Evolutionary conservation across 2,113 vertebrate genomes (phyloP).

Genomic region (Fulica atra): DNA sequence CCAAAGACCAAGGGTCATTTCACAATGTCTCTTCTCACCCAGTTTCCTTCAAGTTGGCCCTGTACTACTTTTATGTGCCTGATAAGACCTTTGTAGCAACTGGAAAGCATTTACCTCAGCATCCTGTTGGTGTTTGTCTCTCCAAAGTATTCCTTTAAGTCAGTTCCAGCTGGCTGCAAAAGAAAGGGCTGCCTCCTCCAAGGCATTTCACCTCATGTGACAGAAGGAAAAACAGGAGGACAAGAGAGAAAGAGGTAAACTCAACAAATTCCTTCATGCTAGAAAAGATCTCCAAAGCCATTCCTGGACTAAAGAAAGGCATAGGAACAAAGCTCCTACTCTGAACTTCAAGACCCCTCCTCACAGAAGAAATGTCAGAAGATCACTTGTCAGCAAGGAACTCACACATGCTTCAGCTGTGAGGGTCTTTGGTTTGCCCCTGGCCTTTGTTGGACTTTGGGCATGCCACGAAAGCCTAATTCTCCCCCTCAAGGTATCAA

Average conservation of each 20-base stretch:
- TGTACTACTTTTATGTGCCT: neutral
- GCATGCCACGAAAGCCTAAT: neutral
- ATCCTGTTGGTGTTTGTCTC: neutral
- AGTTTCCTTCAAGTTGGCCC: neutral
- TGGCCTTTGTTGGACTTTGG: neutral
- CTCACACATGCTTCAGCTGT: neutral
- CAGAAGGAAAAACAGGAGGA: neutral
- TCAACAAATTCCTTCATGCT: neutral
- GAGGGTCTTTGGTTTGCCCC: neutral
- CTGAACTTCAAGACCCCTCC: neutral
- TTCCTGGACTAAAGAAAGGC: neutral
- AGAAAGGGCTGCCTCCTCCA: neutral
- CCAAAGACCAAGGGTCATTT: neutral
- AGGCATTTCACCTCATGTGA: neutral
- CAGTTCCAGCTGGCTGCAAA: neutral
- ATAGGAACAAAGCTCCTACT: neutral
- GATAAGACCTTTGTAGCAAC: neutral
- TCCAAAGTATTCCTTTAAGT: neutral
- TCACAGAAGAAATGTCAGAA: neutral
- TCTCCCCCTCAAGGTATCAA: neutral
- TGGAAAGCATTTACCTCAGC: neutral
- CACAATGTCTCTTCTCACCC: neutral
- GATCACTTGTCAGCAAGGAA: neutral
- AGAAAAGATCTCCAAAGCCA: neutral
- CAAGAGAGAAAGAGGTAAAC: neutral